Conservation (phyloP, 1,140 invertebrate species). For the Trachymyrmex cornetzi region DNA sequence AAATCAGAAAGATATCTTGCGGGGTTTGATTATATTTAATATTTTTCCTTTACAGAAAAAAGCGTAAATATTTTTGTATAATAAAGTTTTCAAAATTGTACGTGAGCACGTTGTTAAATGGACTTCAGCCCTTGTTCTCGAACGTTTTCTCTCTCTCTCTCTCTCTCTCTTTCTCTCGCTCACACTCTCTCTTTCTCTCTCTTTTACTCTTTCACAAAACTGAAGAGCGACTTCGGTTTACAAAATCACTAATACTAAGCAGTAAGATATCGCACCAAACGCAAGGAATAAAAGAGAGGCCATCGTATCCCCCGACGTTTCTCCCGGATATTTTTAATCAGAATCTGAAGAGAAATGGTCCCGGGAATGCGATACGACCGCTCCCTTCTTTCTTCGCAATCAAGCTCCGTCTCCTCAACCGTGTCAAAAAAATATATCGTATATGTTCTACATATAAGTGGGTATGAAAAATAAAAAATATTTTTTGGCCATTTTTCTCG, state of each 20-base stretch:
- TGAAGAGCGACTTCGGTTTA: constrained; percentile 60
- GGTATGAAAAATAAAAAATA: constrained; percentile 81
- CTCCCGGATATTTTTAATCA: constrained; percentile 11
- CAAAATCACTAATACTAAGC: constrained; percentile 62
- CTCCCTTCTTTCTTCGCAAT: constrained; percentile 57
- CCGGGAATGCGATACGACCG: neutral
- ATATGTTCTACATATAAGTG: constrained; percentile 73
- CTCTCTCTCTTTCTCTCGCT: constrained; percentile 5
- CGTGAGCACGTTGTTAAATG: constrained; percentile 46
- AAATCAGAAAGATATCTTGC: constrained; percentile 18
- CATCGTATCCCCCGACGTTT: constrained; percentile 5
- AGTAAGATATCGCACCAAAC: constrained; percentile 64
- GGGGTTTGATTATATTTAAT: neutral
- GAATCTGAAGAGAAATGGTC: neutral
- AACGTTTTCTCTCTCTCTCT: constrained; percentile 52
- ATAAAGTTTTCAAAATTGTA: constrained; percentile 21
- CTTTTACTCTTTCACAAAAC: constrained; percentile 21
- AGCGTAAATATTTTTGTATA: neutral
- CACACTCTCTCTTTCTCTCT: neutral
- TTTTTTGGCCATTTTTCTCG: constrained; percentile 77
- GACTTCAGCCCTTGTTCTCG: constrained; percentile 56
- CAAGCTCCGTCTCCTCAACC: constrained; percentile 57
- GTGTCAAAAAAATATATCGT: constrained; percentile 70
- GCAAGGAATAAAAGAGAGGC: constrained; percentile 36
- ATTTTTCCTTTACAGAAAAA: neutral